Base-by-base conservation (phyloP, 2,797 vertebrate species). In the Coccyzus lansbergi region DNA sequence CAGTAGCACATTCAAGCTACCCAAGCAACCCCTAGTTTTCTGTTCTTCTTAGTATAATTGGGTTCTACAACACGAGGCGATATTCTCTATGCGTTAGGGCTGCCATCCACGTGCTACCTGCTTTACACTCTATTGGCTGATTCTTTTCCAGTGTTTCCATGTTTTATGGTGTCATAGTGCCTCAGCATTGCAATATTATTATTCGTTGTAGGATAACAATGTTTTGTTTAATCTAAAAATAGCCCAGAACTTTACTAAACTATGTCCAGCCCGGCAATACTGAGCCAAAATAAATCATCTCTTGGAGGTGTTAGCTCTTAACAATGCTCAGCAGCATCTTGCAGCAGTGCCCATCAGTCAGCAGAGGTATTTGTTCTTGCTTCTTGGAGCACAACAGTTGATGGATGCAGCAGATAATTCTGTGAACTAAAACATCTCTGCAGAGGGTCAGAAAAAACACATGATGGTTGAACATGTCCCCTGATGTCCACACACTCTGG, bases 151-250 rank as follows among this genome's bases (percentile, higher is more conserved):
- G 63, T 77, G 18, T 75, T 60, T 42, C 42, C 58, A 5, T 46
- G 31, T 83, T 82, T 67, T 38, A 25, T 52, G n/a, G 20, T 58
- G 33, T 69, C 89, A 24, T 2, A 80, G 44, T 80, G 60, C 52
- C 72, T 92, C 15, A 0, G 18, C 59, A 55, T 31, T 58, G 52
- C 48, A 34, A 22, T 86, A 60, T 76, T 93, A 84, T 64, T 92
- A 70, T 82, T 94, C 70, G 9, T 48, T 84, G 80, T 59, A 67
- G 46, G 67, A 76, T 88, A 90, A 91, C 74, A 93, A 63, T 92
- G 85, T 14, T 90, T 96, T 81, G 92, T 91, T 92, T 88, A 36
- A 64, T 79, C 92, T 83, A 93, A 91, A 93, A 95, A 95, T 92
- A 95, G 10, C 85, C 67, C 74, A 72, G 70, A 58, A 80, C 60